Evolutionary conservation across 2,888 invertebrate species (phyloP).

Genomic region (Limnephilus auricula): DNA sequence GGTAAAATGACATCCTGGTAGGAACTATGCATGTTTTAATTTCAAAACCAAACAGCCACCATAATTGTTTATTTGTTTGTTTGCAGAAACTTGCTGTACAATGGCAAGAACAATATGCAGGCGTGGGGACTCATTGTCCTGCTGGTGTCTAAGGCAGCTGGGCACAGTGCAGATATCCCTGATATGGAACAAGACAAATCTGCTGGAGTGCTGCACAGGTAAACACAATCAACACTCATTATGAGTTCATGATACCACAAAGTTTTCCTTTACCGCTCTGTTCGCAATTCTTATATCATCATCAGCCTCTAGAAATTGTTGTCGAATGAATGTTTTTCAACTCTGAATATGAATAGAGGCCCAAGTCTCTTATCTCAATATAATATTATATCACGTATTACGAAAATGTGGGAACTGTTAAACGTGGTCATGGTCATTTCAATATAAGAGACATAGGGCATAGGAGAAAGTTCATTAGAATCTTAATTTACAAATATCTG

Average conservation of each 20-base stretch:
- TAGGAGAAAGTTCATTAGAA: not conserved
- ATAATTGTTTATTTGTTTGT: not conserved
- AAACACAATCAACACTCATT: constrained; percentile 28
- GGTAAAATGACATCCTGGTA: not conserved
- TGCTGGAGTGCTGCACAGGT: constrained; percentile 90
- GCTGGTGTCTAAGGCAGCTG: constrained; percentile 94
- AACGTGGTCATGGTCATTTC: not conserved
- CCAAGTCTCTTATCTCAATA: too few relatives aligned
- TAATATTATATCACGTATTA: not conserved
- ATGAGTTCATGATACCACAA: not conserved
- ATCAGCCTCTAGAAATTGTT: not conserved
- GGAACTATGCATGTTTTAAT: too few relatives aligned
- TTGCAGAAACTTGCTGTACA: constrained; percentile 89
- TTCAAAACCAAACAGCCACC: not conserved
- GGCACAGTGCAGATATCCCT: constrained; percentile 87
- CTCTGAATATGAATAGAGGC: too few relatives aligned
- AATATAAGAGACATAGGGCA: not conserved
- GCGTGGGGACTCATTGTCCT: constrained; percentile 96
- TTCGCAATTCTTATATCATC: not conserved
- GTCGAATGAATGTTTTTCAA: not conserved
- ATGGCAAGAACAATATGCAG: constrained; percentile 95
- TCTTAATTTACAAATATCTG: not conserved
- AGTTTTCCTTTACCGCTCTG: not conserved
- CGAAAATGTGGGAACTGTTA: not conserved
- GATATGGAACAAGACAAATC: constrained; percentile 92